Evolutionary conservation across 2,888 invertebrate genomes (phyloP), one percentile per base, ranked within the genome.

Genomic region (Pristionchus arcanus): DNA sequence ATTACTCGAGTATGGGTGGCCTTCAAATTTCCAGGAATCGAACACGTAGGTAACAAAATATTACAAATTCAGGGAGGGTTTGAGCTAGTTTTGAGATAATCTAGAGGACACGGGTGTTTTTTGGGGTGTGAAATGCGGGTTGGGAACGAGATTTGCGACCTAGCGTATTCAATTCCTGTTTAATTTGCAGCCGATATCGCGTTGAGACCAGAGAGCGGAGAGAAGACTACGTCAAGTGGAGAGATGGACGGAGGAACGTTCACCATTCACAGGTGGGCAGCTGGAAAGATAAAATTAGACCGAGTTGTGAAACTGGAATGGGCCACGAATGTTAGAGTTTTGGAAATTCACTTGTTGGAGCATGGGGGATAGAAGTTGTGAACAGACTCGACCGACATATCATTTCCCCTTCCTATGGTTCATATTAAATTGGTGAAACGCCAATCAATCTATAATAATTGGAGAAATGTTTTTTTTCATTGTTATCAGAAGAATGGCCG

Each of bases 161-260:
- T 5, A 15, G 19, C 4, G 25, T 59, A 21, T 2, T 21, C 11
- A 21, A n/a, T 63, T 5, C 25, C 25, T 63, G 31, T 13, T 5
- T n/a, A n/a, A 31, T 21, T 87, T 87, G 37, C 53, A 87, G 87
- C 63, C 31, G 87, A 87, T 42, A 87, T 87, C 53, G 87, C 68
- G 68, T 31, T 87, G 87, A 87, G 87, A 87, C 87, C 87, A 68
- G 87, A 42, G 49, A 31, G 49, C 28, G 84, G 84, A 85, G 59
- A 31, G 21, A 59, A 59, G 84, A 42, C 87, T 42, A 87, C 42
- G 21, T 2, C 83, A 25, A 21, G 31, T 13, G 49, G 55, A n/a
- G 84, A 55, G 42, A 37, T 71, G 74, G 74, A 74, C 7, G 16
- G 87, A 53, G 63, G 74, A 19, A 31, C 31, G 53, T 88, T 88